Percentiles rank a stretch among this genome's conserved stretches.
Evolutionary conservation across 2,113 vertebrate species (phyloP).

Genomic region (Mirza zaza): DNA sequence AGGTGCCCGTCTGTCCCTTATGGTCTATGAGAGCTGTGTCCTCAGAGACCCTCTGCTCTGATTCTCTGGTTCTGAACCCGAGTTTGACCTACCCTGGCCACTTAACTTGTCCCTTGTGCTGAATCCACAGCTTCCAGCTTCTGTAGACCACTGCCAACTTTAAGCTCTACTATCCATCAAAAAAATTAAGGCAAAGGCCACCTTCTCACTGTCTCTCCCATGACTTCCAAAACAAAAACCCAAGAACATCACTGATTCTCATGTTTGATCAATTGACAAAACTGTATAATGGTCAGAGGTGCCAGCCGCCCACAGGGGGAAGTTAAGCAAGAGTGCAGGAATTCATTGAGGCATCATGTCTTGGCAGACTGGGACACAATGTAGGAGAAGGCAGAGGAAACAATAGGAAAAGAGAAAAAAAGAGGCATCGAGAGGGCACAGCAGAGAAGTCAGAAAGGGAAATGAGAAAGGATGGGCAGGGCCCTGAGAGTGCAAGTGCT

Average conservation of each 20-base stretch:
- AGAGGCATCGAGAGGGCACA: background rate
- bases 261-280: background rate
- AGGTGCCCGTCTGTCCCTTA: background rate
- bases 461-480: background rate
- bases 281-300: background rate
- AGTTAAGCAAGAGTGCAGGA: slow-evolving; percentile 35
- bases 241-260: background rate
- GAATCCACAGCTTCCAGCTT: background rate
- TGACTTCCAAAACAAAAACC: background rate
- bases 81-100: background rate
- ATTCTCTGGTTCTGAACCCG: background rate
- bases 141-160: background rate
- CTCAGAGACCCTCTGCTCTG: background rate
- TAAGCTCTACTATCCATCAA: background rate
- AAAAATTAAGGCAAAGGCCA: background rate
- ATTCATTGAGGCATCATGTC: background rate
- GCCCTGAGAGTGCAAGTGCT: background rate
- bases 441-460: slow-evolving; percentile 34
- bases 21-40: background rate
- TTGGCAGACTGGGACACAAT: background rate
- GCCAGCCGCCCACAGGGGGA: background rate
- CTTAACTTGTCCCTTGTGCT: background rate
- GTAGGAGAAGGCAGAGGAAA: background rate
- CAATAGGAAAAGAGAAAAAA: background rate
- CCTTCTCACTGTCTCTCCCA: background rate